phyloP scores from a whole-genome alignment of 2,888 invertebrate species.

The Octodonta nipae region DNA sequence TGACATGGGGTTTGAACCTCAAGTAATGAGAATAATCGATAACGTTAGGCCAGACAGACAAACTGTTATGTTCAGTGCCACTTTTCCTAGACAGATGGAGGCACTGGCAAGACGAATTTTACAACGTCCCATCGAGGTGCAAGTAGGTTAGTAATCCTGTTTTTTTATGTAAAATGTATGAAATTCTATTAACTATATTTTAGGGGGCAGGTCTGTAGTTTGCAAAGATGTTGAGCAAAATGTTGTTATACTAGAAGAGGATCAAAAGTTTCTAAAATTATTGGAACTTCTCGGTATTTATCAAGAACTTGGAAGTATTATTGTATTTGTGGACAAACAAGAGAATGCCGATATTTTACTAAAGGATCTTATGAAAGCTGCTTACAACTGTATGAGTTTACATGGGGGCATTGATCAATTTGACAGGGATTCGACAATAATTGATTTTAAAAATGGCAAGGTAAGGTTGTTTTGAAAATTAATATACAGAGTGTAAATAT shows the following conservation, averaged over 20 bases:
- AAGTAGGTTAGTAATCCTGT: slow-evolving; percentile 43
- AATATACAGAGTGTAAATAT: background rate
- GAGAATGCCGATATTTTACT: slow-evolving; percentile 88
- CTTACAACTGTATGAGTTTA: slow-evolving; percentile 90
- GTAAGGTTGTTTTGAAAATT: background rate
- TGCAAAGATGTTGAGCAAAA: slow-evolving; percentile 96
- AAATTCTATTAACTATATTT: slow-evolving; percentile 1
- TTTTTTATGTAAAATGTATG: background rate
- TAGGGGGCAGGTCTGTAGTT: slow-evolving; percentile 75
- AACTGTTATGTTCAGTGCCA: slow-evolving; percentile 97
- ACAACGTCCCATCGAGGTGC: slow-evolving; percentile 90
- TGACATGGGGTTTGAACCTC: slow-evolving; percentile 99
- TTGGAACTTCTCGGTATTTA: slow-evolving; percentile 92
- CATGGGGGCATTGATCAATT: slow-evolving; percentile 99
- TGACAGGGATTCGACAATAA: slow-evolving; percentile 93
- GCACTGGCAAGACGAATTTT: slow-evolving; percentile 87
- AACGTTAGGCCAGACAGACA: slow-evolving; percentile 93
- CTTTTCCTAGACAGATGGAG: slow-evolving; percentile 98
- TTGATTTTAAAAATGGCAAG: slow-evolving; percentile 84
- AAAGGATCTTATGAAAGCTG: slow-evolving; percentile 90
- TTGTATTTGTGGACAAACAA: slow-evolving; percentile 97
- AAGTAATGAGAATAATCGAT: slow-evolving; percentile 92
- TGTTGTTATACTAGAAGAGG: slow-evolving; percentile 85
- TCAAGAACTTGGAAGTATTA: slow-evolving; percentile 82
- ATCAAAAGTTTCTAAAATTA: slow-evolving; percentile 93